phyloP scores from a whole-genome alignment of 2,888 invertebrate genomes.

The Mylabris sibirica region DNA sequence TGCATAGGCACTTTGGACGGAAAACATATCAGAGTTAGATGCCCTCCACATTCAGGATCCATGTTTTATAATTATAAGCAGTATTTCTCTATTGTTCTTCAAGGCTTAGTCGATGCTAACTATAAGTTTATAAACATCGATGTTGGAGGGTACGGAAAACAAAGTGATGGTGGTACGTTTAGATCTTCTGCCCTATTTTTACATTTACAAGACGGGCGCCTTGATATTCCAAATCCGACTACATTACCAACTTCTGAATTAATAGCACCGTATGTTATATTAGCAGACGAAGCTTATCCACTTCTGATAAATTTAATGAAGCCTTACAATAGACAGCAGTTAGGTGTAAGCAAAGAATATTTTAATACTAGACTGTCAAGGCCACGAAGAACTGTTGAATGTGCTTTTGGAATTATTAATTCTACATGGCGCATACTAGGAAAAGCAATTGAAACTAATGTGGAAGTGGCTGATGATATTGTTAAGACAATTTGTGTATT shows the following conservation, averaged over 20 bases:
- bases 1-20: conserved; percentile 30
- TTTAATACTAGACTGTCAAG: conserved; percentile 25
- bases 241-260: neutral
- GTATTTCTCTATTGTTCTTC: conserved; percentile 32
- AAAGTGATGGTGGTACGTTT: conserved; percentile 42
- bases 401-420: conserved; percentile 10
- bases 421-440: neutral
- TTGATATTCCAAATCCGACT: neutral
- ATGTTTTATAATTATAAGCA: conserved; percentile 34
- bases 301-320: neutral
- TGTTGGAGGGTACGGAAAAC: conserved; percentile 39
- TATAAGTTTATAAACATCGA: conserved; percentile 32
- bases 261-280: neutral
- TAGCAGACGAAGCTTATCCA: neutral
- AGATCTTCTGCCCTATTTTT: neutral
- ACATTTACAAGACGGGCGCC: neutral
- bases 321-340: neutral
- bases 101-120: conserved; percentile 32
- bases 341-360: conserved; percentile 14
- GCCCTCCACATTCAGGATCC: conserved; percentile 22
- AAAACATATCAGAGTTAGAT: conserved; percentile 27
- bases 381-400: conserved; percentile 49
- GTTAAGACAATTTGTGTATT: neutral
- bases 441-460: neutral
- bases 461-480: neutral